Conservation (phyloP, 2,797 vertebrate genomes). For the Tachyglossus aculeatus region DNA sequence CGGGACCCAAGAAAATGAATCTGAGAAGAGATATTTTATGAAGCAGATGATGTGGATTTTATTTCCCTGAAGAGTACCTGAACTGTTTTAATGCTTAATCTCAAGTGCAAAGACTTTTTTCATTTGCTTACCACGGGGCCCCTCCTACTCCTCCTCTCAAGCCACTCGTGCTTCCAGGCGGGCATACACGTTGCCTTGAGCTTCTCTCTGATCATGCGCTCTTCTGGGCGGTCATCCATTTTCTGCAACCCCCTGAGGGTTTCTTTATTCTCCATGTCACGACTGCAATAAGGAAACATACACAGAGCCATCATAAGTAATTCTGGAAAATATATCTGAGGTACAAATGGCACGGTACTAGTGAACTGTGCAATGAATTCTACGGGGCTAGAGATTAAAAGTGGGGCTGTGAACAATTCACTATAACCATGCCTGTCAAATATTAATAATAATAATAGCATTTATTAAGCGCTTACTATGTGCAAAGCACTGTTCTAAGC, state of each 20-base stretch:
- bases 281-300: constrained; percentile 68
- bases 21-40: no score
- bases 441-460: no score
- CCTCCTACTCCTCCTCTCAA: constrained; percentile 84
- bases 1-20: no score
- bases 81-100: no score
- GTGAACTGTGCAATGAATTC: neutral
- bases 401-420: neutral
- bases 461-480: no score
- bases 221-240: constrained; percentile 92
- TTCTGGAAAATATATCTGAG: constrained; percentile 13
- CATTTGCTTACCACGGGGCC: constrained; percentile 86
- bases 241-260: constrained; percentile 86
- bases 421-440: no score
- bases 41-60: no score
- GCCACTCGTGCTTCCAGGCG: constrained; percentile 90
- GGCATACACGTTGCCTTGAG: constrained; percentile 91
- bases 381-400: constrained; percentile 22
- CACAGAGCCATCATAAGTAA: constrained; percentile 12
- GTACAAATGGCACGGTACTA: neutral
- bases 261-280: constrained; percentile 88
- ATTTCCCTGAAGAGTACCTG: no score
- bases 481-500: no score
- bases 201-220: constrained; percentile 89
- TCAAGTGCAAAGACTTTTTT: no score